Evolutionary conservation across 2,888 invertebrate genomes (phyloP).

Genomic region (Coenonympha glycerion): DNA sequence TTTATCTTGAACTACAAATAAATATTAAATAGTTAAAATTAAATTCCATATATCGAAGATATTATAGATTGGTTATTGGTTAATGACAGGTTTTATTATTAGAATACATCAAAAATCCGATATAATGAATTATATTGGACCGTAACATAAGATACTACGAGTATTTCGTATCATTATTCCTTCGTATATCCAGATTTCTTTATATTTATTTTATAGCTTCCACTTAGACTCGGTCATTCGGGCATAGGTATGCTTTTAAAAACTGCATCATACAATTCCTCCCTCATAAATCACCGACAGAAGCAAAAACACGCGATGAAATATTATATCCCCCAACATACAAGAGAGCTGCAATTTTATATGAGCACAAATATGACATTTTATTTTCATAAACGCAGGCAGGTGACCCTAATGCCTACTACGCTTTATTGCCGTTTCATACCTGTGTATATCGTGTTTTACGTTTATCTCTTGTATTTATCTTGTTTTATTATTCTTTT

Average conservation of each 20-base stretch:
- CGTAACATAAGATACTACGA: too few species aligned
- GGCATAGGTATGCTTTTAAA: background rate
- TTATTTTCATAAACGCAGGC: constrained; percentile 34
- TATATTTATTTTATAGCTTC: background rate
- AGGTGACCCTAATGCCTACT: constrained; percentile 34
- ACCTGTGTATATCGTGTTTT: constrained; percentile 33
- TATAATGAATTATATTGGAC: too few species aligned
- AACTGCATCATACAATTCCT: background rate
- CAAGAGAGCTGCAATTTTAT: constrained; percentile 3
- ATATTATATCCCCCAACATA: background rate
- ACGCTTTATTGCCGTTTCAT: constrained; percentile 42
- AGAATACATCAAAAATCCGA: too few species aligned
- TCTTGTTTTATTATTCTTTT: constrained; percentile 25
- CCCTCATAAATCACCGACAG: background rate
- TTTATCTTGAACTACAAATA: too few species aligned
- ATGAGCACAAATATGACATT: constrained; percentile 31
- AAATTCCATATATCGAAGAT: too few species aligned
- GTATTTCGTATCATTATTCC: too few species aligned
- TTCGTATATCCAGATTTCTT: too few species aligned
- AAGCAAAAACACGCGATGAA: background rate
- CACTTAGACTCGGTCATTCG: background rate
- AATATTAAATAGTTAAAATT: too few species aligned
- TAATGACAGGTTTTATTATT: too few species aligned
- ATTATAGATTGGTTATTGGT: too few species aligned
- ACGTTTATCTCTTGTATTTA: constrained; percentile 31